These are phyloP conservation scores for Ditula angustiorana DNA, from an alignment of 2,888 invertebrate species.

Conservation along the genomic window DNA sequence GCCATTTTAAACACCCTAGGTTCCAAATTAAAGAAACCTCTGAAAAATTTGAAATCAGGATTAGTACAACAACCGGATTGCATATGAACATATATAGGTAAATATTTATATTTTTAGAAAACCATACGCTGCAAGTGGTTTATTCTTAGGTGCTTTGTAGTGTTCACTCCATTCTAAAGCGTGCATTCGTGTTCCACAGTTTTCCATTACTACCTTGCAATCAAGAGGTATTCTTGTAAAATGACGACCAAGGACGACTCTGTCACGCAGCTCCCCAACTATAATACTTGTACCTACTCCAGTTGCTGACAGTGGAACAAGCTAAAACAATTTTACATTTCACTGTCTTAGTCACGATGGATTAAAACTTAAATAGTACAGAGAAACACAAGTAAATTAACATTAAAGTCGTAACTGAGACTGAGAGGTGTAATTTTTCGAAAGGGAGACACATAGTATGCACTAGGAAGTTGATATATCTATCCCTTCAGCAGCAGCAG, in stretches of 20 bases:
- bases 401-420: too few relatives aligned
- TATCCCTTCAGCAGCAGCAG: too few relatives aligned
- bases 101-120: neutral
- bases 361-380: too few relatives aligned
- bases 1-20: slow-evolving; percentile 77
- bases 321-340: slow-evolving; percentile 49
- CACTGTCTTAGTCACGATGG: too few relatives aligned
- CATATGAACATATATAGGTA: neutral
- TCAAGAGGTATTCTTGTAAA: slow-evolving; percentile 84
- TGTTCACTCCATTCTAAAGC: slow-evolving; percentile 81
- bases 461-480: too few relatives aligned
- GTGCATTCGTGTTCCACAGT: slow-evolving; percentile 83
- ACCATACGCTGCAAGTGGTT: slow-evolving; percentile 63
- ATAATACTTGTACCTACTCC: slow-evolving; percentile 89
- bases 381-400: too few relatives aligned
- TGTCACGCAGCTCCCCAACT: slow-evolving; percentile 86
- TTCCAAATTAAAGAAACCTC: slow-evolving; percentile 76
- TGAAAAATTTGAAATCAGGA: slow-evolving; percentile 43
- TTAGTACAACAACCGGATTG: neutral
- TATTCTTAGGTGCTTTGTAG: slow-evolving; percentile 74
- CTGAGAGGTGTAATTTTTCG: too few relatives aligned
- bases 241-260: slow-evolving; percentile 86
- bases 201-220: slow-evolving; percentile 78
- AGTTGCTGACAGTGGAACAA: slow-evolving; percentile 82
- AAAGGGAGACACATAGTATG: too few relatives aligned